These are phyloP conservation scores for Acromyrmex charruanus DNA, from an alignment of 1,140 invertebrate species.

Conservation along the genomic window DNA sequence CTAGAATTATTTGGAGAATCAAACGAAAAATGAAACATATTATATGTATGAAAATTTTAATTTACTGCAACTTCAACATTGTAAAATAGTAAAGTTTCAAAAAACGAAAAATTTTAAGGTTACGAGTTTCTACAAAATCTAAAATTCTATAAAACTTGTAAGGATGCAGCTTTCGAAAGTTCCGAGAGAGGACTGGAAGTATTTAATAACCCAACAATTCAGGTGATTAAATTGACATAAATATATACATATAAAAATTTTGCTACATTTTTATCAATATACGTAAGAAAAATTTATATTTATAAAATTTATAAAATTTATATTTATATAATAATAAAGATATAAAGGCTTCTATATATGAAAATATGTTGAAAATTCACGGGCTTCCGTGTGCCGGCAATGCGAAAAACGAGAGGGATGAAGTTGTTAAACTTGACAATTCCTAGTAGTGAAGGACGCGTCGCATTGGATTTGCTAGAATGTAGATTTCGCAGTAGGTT, in stretches of 20 bases:
- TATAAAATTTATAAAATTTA: too few relatives aligned
- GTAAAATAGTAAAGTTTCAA: neutral
- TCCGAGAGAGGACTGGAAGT: neutral
- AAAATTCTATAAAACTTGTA: neutral
- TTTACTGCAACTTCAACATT: neutral
- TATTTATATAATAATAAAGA: neutral
- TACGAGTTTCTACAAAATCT: neutral
- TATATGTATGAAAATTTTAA: neutral
- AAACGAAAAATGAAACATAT: neutral
- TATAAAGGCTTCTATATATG: neutral
- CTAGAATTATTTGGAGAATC: neutral
- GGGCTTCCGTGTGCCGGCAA: neutral
- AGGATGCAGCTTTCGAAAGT: neutral
- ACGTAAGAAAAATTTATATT: neutral
- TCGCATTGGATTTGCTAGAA: constrained; percentile 69
- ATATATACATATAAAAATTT: too few relatives aligned
- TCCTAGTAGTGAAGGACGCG: constrained; percentile 66
- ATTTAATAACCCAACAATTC: neutral
- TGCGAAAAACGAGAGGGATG: neutral
- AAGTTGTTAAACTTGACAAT: constrained; percentile 61
- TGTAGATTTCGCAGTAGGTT: constrained; percentile 59
- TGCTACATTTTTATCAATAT: neutral
- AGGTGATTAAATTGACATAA: neutral
- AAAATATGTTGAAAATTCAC: neutral
- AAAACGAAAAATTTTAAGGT: neutral